Percentiles rank a stretch among this genome's conserved stretches.
Evolutionary conservation across 1,140 invertebrate genomes (phyloP).

Genomic region (Asobara japonica): DNA sequence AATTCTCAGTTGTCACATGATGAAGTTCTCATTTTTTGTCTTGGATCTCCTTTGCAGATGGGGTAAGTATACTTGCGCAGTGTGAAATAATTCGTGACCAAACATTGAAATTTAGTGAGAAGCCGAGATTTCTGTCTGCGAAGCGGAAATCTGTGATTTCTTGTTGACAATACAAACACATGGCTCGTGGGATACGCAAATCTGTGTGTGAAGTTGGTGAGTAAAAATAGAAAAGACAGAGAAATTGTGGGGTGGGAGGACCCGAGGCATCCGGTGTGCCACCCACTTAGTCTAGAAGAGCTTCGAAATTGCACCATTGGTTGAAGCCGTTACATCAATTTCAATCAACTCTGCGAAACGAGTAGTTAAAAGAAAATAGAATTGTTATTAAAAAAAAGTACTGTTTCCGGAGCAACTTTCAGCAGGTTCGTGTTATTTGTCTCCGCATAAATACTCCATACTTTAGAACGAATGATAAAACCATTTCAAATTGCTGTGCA

Average conservation of each 20-base stretch:
- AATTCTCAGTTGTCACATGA: no score
- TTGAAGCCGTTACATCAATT: no score
- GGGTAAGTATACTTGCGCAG: background rate
- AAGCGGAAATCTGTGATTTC: background rate
- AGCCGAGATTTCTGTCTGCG: background rate
- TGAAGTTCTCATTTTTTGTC: no score
- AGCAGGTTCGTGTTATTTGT: no score
- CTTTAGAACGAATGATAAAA: no score
- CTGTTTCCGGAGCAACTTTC: no score
- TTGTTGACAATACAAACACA: slow-evolving; percentile 4
- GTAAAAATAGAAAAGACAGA: slow-evolving; percentile 23
- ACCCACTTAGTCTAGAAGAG: slow-evolving; percentile 25
- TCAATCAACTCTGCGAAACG: no score
- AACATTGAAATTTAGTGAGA: background rate
- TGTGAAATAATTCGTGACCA: background rate
- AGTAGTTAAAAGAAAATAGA: no score
- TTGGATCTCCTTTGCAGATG: background rate
- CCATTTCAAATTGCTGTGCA: no score
- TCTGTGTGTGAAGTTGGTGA: background rate
- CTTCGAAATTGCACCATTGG: slow-evolving; percentile 23
- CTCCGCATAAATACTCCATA: no score
- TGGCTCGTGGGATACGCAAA: background rate
- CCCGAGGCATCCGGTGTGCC: slow-evolving; percentile 27
- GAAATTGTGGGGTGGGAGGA: background rate
- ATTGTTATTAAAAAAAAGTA: no score